These are phyloP conservation scores for Diaphora mendica DNA, from an alignment of 2,888 invertebrate species.

Conservation along the genomic window DNA sequence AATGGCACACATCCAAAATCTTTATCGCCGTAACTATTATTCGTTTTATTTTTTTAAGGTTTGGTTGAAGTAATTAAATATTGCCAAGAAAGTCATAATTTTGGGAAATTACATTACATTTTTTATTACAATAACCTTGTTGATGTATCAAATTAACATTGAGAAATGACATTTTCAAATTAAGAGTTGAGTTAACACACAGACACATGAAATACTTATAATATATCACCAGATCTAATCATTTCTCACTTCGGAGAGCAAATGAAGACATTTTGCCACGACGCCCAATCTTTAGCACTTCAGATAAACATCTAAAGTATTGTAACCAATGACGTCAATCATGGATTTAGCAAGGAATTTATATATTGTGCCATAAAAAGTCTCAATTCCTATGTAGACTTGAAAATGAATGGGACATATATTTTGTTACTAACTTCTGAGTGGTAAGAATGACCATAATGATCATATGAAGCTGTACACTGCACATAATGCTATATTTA, in stretches of 20 bases:
- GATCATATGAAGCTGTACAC: neutral
- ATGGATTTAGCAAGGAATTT: neutral
- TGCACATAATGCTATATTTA: neutral
- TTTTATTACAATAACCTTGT: neutral
- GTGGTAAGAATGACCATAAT: too few relatives aligned
- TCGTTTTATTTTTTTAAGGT: neutral
- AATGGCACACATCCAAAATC: neutral
- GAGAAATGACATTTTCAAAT: neutral
- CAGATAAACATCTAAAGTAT: neutral
- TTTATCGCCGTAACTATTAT: neutral
- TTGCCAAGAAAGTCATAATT: neutral
- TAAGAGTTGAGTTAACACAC: neutral
- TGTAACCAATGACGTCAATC: conserved; percentile 4
- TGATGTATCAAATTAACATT: neutral
- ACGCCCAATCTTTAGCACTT: conserved; percentile 3
- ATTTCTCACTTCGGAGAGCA: conserved; percentile 5
- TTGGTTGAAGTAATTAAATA: neutral
- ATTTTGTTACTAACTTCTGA: neutral
- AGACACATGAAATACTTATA: neutral
- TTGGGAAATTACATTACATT: neutral
- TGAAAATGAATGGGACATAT: neutral
- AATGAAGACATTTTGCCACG: conserved; percentile 4
- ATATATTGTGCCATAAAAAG: neutral
- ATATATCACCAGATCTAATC: conserved; percentile 4
- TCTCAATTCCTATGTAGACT: neutral